Percentiles rank a stretch among this genome's conserved stretches.
phyloP scores from a whole-genome alignment of 2,113 vertebrate species.

The Vulpes ferrilata region DNA sequence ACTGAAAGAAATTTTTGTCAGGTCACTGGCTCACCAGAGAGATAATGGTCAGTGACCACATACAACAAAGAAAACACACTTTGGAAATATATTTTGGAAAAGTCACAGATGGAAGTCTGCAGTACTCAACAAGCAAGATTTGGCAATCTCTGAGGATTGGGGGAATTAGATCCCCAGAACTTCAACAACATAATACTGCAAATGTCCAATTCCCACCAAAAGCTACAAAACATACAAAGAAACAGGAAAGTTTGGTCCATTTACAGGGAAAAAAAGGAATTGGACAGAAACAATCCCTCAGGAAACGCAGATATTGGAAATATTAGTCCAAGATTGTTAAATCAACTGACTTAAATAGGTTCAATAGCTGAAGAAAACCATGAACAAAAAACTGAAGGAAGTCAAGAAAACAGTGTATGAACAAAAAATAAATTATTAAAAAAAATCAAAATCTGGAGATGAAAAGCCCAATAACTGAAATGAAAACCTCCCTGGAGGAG shows the following conservation, averaged over 20 bases:
- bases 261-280: not conserved
- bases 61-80: not conserved
- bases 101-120: not conserved
- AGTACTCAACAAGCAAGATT: not conserved
- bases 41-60: not conserved
- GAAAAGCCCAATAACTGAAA: not conserved
- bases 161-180: not conserved
- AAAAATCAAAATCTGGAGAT: not conserved
- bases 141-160: not conserved
- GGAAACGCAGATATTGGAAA: not conserved
- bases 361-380: not conserved
- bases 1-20: not conserved
- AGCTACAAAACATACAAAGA: not conserved
- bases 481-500: not conserved
- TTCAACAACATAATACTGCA: not conserved
- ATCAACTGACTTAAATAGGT: not conserved
- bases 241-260: not conserved
- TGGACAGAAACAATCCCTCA: not conserved
- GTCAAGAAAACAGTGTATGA: not conserved
- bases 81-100: not conserved
- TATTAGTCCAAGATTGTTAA: not conserved
- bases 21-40: not conserved
- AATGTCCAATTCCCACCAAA: not conserved
- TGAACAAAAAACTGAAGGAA: not conserved
- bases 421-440: not conserved